Evolutionary conservation across 2,113 vertebrate genomes (phyloP).

Genomic region (Hypocryptadius cinnamomeus): DNA sequence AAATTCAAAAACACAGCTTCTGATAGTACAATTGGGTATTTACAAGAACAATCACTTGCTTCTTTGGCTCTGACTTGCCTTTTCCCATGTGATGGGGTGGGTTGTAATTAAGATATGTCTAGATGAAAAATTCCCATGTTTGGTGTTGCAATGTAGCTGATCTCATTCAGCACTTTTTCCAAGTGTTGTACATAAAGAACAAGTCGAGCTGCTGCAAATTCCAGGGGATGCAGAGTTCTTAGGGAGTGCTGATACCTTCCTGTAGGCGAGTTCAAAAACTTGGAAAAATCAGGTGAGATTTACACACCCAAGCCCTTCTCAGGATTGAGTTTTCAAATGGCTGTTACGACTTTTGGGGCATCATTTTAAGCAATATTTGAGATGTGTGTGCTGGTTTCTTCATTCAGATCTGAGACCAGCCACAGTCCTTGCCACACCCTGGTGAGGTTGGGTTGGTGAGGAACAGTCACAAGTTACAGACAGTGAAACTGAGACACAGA

Average conservation of each 20-base stretch:
- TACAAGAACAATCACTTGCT: slow-evolving; percentile 25
- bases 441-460: not conserved
- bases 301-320: not conserved
- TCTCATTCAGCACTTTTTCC: slow-evolving; percentile 14
- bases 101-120: slow-evolving; percentile 25
- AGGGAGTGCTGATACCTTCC: not conserved
- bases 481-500: not conserved
- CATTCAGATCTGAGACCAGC: not conserved
- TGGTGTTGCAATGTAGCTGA: slow-evolving; percentile 24
- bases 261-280: not conserved
- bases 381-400: not conserved
- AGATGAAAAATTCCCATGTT: slow-evolving; percentile 33
- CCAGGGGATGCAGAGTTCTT: not conserved
- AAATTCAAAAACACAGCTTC: not conserved
- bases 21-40: slow-evolving; percentile 3
- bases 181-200: not conserved
- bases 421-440: not conserved
- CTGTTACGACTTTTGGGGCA: not conserved
- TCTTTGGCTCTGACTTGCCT: slow-evolving; percentile 34
- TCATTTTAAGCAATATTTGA: not conserved
- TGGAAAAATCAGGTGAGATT: not conserved
- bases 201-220: not conserved
- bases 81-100: slow-evolving; percentile 48
- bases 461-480: not conserved
- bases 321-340: not conserved